Conservation (phyloP, 2,113 vertebrate species). For the Dasypus novemcinctus region DNA sequence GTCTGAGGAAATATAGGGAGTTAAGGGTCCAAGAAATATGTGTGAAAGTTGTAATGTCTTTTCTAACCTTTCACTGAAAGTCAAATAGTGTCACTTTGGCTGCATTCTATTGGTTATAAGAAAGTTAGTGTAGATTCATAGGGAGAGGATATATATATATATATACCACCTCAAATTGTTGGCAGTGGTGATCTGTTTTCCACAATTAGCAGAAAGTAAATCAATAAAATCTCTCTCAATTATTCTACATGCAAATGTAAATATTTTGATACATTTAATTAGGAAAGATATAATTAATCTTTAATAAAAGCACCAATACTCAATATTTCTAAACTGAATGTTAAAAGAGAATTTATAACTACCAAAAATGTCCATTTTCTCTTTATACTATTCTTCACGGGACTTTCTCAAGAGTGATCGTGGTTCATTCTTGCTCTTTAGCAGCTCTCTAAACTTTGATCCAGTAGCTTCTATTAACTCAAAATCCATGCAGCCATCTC, state of each 20-base stretch:
- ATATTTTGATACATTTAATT: neutral
- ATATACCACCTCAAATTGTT: neutral
- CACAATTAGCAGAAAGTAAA: neutral
- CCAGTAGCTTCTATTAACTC: conserved; percentile 66
- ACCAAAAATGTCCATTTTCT: neutral
- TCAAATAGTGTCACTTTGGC: neutral
- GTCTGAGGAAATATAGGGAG: neutral
- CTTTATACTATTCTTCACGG: conserved; percentile 2
- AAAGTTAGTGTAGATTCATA: neutral
- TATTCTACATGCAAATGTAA: neutral
- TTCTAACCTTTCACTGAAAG: neutral
- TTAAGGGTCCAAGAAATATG: neutral
- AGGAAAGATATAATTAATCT: neutral
- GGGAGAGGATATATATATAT: neutral
- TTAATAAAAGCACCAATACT: neutral
- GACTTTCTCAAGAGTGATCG: conserved; percentile 27
- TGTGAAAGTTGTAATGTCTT: neutral
- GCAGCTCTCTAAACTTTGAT: conserved; percentile 61
- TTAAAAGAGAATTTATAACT: neutral
- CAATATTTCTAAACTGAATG: neutral
- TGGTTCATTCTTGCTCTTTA: conserved; percentile 16
- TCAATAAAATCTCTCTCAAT: neutral
- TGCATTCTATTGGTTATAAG: neutral
- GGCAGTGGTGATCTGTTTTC: neutral
- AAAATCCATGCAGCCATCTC: conserved; percentile 68